These are phyloP conservation scores for Athalia rosae DNA, from an alignment of 2,888 invertebrate genomes.

Conservation along the genomic window DNA sequence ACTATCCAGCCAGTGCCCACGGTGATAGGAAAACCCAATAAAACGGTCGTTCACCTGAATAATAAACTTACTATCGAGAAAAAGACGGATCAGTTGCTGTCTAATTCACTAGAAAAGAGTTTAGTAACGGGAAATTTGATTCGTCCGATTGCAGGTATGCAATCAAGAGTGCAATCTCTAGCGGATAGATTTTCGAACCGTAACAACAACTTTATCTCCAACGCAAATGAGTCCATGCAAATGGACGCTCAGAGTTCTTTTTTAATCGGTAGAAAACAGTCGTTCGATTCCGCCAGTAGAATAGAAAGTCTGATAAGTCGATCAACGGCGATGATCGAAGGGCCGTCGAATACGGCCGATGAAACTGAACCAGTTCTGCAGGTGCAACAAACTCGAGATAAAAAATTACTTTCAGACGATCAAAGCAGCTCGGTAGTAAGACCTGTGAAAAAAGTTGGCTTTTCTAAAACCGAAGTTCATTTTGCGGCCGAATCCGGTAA, in stretches of 20 bases:
- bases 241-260: neutral
- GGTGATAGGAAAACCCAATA: slow-evolving; percentile 48
- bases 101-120: too few species aligned
- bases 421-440: neutral
- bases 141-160: slow-evolving; percentile 5
- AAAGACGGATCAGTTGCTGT: neutral
- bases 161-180: slow-evolving; percentile 38
- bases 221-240: neutral
- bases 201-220: slow-evolving; percentile 15
- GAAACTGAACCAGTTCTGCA: too few species aligned
- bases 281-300: slow-evolving; percentile 7
- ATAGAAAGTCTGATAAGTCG: slow-evolving; percentile 23
- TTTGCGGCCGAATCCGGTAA: slow-evolving; percentile 90
- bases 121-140: neutral
- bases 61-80: slow-evolving; percentile 29
- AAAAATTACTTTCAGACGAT: neutral
- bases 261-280: neutral
- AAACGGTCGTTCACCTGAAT: slow-evolving; percentile 52
- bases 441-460: slow-evolving; percentile 85
- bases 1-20: neutral
- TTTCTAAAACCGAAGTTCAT: slow-evolving; percentile 92
- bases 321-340: slow-evolving; percentile 21
- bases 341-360: neutral
- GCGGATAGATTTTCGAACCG: slow-evolving; percentile 24
- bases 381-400: too few species aligned